These are phyloP conservation scores for Hemibagrus guttatus DNA, from an alignment of 2,797 vertebrate species.

Conservation along the genomic window DNA sequence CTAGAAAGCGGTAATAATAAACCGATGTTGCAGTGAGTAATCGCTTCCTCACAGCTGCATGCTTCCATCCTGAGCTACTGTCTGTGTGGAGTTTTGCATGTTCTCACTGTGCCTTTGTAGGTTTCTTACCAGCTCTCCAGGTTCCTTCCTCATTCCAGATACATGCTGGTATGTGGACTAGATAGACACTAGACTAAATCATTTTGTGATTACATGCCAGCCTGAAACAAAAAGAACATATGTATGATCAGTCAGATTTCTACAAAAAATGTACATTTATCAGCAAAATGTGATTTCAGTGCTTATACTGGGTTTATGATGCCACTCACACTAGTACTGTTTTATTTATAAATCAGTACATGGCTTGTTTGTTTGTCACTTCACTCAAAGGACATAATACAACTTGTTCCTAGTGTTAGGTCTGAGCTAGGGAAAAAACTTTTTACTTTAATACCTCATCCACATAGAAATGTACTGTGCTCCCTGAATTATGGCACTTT, in stretches of 20 bases:
- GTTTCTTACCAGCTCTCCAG: background rate
- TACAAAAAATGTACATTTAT: too few relatives aligned
- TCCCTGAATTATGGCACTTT: too few relatives aligned
- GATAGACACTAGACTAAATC: background rate
- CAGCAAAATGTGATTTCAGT: too few relatives aligned
- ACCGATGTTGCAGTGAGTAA: background rate
- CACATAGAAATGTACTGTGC: too few relatives aligned
- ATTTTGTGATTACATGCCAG: background rate
- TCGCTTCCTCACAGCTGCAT: background rate
- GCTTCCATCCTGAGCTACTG: background rate
- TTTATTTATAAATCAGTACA: too few relatives aligned
- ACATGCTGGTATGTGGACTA: background rate
- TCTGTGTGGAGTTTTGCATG: background rate
- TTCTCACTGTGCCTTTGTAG: background rate
- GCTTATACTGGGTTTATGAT: too few relatives aligned
- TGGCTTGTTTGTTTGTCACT: too few relatives aligned
- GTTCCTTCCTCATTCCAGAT: background rate
- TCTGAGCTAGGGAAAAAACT: too few relatives aligned
- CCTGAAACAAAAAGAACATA: background rate
- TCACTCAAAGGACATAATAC: too few relatives aligned
- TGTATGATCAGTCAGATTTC: background rate
- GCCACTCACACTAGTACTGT: too few relatives aligned
- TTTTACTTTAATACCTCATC: too few relatives aligned
- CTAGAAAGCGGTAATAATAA: background rate
- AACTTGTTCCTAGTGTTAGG: too few relatives aligned